These are phyloP conservation scores for Spilosoma lubricipeda DNA, from an alignment of 2,888 invertebrate species.

Conservation along the genomic window DNA sequence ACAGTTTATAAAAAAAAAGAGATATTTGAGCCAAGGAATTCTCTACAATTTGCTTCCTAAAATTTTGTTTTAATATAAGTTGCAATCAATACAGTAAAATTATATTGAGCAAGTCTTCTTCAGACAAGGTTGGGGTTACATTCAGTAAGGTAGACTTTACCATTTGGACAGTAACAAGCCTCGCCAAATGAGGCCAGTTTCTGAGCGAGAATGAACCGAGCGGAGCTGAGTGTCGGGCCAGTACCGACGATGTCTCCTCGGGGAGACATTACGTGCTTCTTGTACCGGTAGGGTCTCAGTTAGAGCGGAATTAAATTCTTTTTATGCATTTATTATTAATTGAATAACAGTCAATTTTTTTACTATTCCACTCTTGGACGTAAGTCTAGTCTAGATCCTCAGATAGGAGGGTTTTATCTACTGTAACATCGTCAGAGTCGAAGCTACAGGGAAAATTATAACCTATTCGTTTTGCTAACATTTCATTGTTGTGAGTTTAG, in stretches of 20 bases:
- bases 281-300: slow-evolving; percentile 15
- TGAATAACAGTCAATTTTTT: background rate
- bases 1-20: no score
- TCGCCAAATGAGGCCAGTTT: slow-evolving; percentile 24
- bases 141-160: slow-evolving; percentile 4
- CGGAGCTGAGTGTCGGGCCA: slow-evolving; percentile 36
- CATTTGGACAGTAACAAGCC: slow-evolving; percentile 22
- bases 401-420: no score
- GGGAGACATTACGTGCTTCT: slow-evolving; percentile 50
- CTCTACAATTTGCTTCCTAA: no score
- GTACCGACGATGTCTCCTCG: slow-evolving; percentile 49
- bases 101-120: background rate
- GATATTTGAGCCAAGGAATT: no score
- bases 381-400: no score
- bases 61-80: background rate
- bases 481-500: no score
- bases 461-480: no score
- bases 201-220: slow-evolving; percentile 16
- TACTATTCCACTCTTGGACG: no score
- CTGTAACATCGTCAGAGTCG: no score
- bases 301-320: slow-evolving; percentile 1
- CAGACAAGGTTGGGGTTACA: background rate
- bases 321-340: background rate
- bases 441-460: no score
- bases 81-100: background rate